A percentile compares a stretch with the other conserved stretches of the same genome.
phyloP scores from a whole-genome alignment of 2,113 vertebrate species.

The Gymnogyps californianus region DNA sequence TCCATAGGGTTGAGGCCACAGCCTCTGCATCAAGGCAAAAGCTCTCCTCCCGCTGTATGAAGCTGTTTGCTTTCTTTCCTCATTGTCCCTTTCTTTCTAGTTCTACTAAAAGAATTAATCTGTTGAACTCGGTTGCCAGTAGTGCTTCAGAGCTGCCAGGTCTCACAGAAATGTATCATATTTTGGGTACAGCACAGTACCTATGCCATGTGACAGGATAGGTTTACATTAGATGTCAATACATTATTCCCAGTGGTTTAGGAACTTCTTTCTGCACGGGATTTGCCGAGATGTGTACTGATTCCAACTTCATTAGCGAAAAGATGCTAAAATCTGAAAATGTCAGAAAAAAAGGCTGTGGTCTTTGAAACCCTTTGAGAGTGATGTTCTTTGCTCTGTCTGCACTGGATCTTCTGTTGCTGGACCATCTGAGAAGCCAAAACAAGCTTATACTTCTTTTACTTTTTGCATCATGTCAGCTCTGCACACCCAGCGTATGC shows the following conservation, averaged over 20 bases:
- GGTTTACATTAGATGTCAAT: neutral
- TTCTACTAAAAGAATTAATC: neutral
- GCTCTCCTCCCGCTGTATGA: neutral
- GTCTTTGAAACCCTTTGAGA: neutral
- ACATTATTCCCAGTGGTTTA: neutral
- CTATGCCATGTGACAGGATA: neutral
- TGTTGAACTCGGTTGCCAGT: neutral
- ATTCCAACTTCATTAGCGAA: neutral
- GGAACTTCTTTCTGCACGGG: neutral
- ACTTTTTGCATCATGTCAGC: neutral
- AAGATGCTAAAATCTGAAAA: neutral
- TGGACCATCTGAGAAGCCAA: neutral
- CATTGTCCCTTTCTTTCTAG: neutral
- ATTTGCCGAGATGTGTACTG: neutral
- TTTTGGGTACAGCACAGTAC: neutral
- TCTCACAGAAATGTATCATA: neutral
- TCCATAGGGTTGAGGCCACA: neutral
- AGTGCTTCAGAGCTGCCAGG: neutral
- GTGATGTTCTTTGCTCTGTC: neutral
- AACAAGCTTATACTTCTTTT: neutral
- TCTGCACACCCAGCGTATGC: neutral
- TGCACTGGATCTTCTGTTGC: neutral
- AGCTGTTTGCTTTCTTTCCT: neutral
- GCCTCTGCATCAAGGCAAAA: neutral
- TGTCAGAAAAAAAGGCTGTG: neutral